phyloP scores from a whole-genome alignment of 2,797 vertebrate species.

The Buceros bicornis region DNA sequence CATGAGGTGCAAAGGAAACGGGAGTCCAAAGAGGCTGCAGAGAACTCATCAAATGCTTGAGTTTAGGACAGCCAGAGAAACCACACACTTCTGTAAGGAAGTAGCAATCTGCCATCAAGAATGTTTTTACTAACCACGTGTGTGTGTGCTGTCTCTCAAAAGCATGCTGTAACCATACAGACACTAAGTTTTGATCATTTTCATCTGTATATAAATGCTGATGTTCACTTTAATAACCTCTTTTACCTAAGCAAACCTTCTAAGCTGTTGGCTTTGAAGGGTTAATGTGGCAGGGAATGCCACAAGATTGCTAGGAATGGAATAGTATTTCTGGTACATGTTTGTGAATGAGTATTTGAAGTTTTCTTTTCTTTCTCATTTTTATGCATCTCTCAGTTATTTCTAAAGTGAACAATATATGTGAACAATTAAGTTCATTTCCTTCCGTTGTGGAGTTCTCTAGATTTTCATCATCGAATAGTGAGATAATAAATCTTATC shows the following conservation, averaged over 20 bases:
- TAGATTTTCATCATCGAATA: background rate
- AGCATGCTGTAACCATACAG: background rate
- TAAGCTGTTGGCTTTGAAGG: background rate
- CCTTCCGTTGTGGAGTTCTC: background rate
- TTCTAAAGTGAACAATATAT: background rate
- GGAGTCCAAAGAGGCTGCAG: background rate
- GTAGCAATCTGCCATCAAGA: background rate
- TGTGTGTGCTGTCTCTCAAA: background rate
- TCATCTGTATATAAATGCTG: background rate
- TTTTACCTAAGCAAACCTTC: background rate
- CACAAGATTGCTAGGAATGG: background rate
- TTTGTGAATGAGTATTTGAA: background rate
- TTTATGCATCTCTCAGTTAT: background rate
- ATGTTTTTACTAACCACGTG: accelerated
- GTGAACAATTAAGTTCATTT: background rate
- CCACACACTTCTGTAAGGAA: background rate
- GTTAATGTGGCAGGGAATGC: background rate
- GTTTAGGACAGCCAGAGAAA: background rate
- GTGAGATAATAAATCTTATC: constrained; percentile 8
- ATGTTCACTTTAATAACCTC: background rate
- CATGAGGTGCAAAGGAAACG: background rate
- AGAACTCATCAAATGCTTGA: too few species aligned
- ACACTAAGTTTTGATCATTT: background rate
- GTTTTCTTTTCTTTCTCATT: background rate
- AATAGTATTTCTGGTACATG: background rate